Percentiles rank a stretch among this genome's conserved stretches.
These are phyloP conservation scores for Limnothrissa miodon DNA, from an alignment of 2,113 vertebrate genomes.

Conservation along the genomic window DNA sequence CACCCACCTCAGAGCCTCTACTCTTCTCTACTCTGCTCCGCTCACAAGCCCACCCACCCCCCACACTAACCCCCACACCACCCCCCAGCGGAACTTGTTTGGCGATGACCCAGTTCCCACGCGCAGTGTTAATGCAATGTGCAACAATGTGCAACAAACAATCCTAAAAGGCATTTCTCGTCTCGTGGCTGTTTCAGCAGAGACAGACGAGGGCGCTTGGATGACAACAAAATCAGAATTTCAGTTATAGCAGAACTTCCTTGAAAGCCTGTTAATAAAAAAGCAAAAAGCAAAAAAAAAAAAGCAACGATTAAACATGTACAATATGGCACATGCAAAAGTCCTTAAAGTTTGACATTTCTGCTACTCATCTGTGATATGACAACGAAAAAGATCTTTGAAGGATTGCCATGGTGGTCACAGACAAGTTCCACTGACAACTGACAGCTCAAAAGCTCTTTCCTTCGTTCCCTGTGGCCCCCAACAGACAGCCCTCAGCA, in stretches of 20 bases:
- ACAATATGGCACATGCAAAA: no score
- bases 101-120: constrained; percentile 22
- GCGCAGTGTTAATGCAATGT: not conserved
- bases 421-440: not conserved
- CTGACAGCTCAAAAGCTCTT: not conserved
- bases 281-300: not conserved
- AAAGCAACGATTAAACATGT: not conserved
- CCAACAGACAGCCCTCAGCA: not conserved
- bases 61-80: not conserved
- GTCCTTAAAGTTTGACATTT: not conserved
- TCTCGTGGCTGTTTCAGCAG: not conserved
- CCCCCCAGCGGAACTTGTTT: not conserved
- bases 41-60: no score
- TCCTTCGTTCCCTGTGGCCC: not conserved
- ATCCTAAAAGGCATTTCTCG: not conserved
- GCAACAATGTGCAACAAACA: constrained; percentile 23
- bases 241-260: not conserved
- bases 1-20: no score
- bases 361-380: not conserved
- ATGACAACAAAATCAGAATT: not conserved
- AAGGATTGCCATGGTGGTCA: not conserved
- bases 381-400: not conserved
- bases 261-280: not conserved
- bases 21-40: no score
- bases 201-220: not conserved